Conservation (phyloP, 2,113 vertebrate species). For the Corvus hawaiiensis region DNA sequence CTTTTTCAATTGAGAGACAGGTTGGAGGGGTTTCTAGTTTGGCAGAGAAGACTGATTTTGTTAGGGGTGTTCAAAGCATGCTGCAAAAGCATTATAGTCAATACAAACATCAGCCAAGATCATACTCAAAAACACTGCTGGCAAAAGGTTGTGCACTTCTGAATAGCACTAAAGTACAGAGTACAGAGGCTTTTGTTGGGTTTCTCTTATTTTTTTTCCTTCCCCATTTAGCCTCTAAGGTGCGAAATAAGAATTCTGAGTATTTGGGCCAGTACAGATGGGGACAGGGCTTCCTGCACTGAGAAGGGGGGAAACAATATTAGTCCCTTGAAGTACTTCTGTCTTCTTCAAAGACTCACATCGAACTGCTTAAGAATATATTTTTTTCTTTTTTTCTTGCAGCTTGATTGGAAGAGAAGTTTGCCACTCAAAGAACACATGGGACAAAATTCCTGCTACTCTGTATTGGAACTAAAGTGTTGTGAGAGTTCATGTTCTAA, state of each 20-base stretch:
- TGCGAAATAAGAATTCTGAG: background rate
- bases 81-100: background rate
- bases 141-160: background rate
- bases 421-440: slow-evolving; percentile 31
- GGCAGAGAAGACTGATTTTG: background rate
- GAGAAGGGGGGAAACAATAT: background rate
- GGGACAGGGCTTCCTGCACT: background rate
- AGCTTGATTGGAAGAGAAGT: slow-evolving; percentile 23
- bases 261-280: background rate
- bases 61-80: background rate
- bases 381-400: background rate
- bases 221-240: background rate
- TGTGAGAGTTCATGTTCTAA: slow-evolving; percentile 35
- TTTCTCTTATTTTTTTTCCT: background rate
- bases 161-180: background rate
- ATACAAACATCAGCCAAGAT: background rate
- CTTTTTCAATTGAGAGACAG: slow-evolving; percentile 38
- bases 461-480: slow-evolving; percentile 49
- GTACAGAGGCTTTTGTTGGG: background rate
- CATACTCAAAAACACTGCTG: background rate
- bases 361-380: background rate
- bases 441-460: slow-evolving; percentile 50
- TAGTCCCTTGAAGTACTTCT: background rate
- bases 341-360: background rate
- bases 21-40: slow-evolving; percentile 19